Evolutionary conservation across 2,888 invertebrate genomes (phyloP), one percentile per base, ranked within the genome.

Genomic region (Sinotaia quadrata): DNA sequence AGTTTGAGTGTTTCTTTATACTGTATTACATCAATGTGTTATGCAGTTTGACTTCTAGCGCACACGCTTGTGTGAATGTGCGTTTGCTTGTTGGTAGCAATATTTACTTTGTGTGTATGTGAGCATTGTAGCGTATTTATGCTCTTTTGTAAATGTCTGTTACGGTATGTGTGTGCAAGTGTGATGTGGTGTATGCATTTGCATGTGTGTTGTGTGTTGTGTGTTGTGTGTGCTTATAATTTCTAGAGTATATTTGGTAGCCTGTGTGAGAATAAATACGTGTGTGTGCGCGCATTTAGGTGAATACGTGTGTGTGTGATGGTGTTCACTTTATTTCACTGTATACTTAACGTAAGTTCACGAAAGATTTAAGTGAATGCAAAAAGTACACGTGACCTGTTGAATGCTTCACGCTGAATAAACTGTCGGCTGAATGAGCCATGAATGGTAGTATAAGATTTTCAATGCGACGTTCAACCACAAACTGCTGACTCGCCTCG

Each of bases 231-330:
- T 49, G n/a, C 24, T n/a, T 49, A 18, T 49, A 24, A 21, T 7
- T 49, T n/a, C 24, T 7, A 21, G 49, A 21, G n/a, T 49, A 24
- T 49, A 18, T 49, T 7, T 49, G 49, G n/a, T 7, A 21, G 49
- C 24, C 7, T 49, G n/a, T 49, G 49, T 49, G 49, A 21, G n/a
- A 21, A 24, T 49, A 18, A 21, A 24, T 49, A 18, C 24, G n/a
- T 49, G 49, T 49, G 49, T 49, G n/a, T 49, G 49, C 24, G n/a
- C 24, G n/a, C 24, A 24, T 49, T n/a, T 49, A 24, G n/a, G 49
- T 49, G 49, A 10, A 24, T 49, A 24, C 49, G 49, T 49, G 49
- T 18, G 49, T 49, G 49, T 18, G 49, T 18, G 49, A 21, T n/a
- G 7, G 5, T 49, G 49, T 49, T 49, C 24, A 24, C 24, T 5